Evolutionary conservation across 2,888 invertebrate species (phyloP).

Genomic region (Eristalis intricaria): DNA sequence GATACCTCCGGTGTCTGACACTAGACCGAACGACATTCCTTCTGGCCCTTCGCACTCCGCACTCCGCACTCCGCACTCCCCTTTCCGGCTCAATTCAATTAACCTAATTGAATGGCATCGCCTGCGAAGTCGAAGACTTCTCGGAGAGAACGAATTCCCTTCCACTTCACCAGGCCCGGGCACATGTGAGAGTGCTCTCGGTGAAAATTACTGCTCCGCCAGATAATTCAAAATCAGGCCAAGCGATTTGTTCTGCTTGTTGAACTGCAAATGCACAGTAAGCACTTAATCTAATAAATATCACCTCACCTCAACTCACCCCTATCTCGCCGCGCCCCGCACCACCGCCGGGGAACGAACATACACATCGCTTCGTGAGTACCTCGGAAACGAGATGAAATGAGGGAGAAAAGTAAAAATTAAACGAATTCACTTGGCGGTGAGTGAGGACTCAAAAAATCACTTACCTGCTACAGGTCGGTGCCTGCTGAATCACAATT

Average conservation of each 20-base stretch:
- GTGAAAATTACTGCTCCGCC: slow-evolving; percentile 46
- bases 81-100: slow-evolving; percentile 18
- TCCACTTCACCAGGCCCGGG: neutral
- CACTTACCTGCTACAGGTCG: slow-evolving; percentile 61
- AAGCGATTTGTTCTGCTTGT: slow-evolving; percentile 66
- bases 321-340: neutral
- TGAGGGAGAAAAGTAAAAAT: slow-evolving; percentile 8
- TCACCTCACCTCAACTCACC: neutral
- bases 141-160: neutral
- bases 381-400: neutral
- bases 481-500: neutral
- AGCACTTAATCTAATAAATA: slow-evolving; percentile 65
- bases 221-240: slow-evolving; percentile 61
- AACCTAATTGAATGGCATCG: slow-evolving; percentile 22
- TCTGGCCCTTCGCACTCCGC: too few species aligned
- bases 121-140: slow-evolving; percentile 14
- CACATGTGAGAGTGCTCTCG: neutral
- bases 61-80: neutral
- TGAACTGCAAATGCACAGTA: slow-evolving; percentile 64
- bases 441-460: slow-evolving; percentile 46
- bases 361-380: too few species aligned
- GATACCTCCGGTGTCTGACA: neutral
- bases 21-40: neutral
- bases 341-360: neutral
- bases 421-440: slow-evolving; percentile 38